Conservation (phyloP, 2,113 vertebrate genomes). For the Bagarius yarrelli region DNA sequence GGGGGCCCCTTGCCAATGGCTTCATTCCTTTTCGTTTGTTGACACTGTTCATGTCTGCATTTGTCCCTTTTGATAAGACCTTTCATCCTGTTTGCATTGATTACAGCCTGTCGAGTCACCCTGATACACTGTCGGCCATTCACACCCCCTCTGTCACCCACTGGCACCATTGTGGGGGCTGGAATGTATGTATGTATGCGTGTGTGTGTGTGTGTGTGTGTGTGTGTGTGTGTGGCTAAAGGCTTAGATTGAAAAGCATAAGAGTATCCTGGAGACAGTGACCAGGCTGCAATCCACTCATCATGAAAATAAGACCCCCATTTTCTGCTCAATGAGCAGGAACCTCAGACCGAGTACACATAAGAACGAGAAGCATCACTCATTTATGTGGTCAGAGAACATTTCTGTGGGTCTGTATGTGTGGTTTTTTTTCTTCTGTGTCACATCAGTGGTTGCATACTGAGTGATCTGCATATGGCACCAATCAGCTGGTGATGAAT, state of each 20-base stretch:
- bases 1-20: conserved; percentile 58
- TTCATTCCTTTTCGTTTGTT: conserved; percentile 65
- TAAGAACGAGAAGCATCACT: conserved; percentile 55
- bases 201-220: conserved; percentile 43
- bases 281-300: conserved; percentile 54
- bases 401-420: conserved; percentile 36
- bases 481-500: conserved; percentile 60
- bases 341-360: conserved; percentile 54
- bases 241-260: conserved; percentile 58
- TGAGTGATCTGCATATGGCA: conserved; percentile 59
- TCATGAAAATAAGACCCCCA: conserved; percentile 55
- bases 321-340: conserved; percentile 68
- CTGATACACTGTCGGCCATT: conserved; percentile 67
- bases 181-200: conserved; percentile 65
- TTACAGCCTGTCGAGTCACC: conserved; percentile 73
- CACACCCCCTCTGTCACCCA: conserved; percentile 67
- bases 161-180: conserved; percentile 71
- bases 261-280: conserved; percentile 59
- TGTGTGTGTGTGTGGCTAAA: conserved; percentile 56
- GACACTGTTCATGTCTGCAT: conserved; percentile 68
- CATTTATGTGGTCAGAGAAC: conserved; percentile 58
- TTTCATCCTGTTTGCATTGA: conserved; percentile 74
- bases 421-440: conserved; percentile 34
- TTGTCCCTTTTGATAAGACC: conserved; percentile 70
- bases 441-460: conserved; percentile 63